A percentile compares a stretch with the other conserved stretches of the same genome.
Evolutionary conservation across 2,888 invertebrate species (phyloP).

Genomic region (Girardia tigrina): DNA sequence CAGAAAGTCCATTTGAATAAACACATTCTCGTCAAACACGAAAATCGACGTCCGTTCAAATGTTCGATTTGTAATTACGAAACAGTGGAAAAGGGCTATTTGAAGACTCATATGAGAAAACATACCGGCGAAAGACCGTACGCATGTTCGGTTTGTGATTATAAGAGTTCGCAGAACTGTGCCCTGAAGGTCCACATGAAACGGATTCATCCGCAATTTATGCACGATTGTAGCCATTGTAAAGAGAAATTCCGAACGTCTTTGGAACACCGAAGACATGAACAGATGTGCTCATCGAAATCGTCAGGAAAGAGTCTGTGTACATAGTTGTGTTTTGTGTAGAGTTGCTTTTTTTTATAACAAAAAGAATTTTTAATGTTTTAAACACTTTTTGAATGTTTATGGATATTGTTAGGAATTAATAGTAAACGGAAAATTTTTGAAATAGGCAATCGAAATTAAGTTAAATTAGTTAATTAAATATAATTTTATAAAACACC

Average conservation of each 20-base stretch:
- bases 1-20: background rate
- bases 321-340: too few species aligned
- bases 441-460: too few species aligned
- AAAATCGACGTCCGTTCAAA: conserved; percentile 1
- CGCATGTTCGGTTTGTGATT: background rate
- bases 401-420: too few species aligned
- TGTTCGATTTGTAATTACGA: background rate
- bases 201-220: background rate
- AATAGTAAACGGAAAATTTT: too few species aligned
- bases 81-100: conserved; percentile 10
- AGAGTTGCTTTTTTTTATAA: too few species aligned
- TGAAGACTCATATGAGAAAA: conserved; percentile 14
- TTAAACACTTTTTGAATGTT: too few species aligned
- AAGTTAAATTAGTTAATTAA: too few species aligned
- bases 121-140: background rate
- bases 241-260: background rate
- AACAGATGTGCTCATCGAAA: conserved; percentile 1
- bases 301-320: background rate
- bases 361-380: too few species aligned
- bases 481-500: too few species aligned
- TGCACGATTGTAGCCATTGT: background rate
- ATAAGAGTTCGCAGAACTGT: conserved; percentile 19
- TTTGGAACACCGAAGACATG: conserved; percentile 1
- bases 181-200: conserved; percentile 18
- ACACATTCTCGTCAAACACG: conserved; percentile 2